Base-by-base conservation (phyloP, 2,888 invertebrate genomes). In the Campoplex nolae region DNA sequence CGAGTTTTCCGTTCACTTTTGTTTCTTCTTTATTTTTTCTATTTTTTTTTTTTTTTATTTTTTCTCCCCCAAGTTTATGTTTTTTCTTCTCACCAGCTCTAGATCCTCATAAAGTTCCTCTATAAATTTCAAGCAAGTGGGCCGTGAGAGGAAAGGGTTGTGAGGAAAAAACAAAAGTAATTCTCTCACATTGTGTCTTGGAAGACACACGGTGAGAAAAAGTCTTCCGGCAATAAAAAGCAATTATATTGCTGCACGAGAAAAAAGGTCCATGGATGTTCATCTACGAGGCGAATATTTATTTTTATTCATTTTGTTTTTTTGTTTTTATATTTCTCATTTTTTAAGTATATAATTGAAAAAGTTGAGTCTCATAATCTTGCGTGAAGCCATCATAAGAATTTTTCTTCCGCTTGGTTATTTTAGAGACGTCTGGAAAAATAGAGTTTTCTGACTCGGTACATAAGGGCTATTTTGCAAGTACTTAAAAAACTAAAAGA, bases 71-170 rank as follows among this genome's bases (percentile, higher is more conserved):
- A 58, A 62, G 32, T 6, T 32, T 51, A 51, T 45, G 45, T 58
- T 32, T 62, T 62, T 62, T 62, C 28, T 32, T 28, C 28, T 62
- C 58, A 56, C 35, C 7, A 42, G 18, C 70, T 71, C 45, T 71
- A n/a, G 18, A 71, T 81, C 35, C 62, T 38, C 62, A 28, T 67
- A 74, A 23, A 67, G 54, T 68, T 76, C 11, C 28, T n/a, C 54
- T 67, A 42, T 67, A 81, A 74, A 23, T 74, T 81, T 81, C 71
- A 73, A 73, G 16, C 73, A 80, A 73, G 73, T 65, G 78, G 70
- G 28, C 77, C 67, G 67, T 68, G 45, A 67, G 62, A 16, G 70
- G 13, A 2, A 8, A 8, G 23, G 70, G 11, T 70, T 13, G 70
- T 23, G 23, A 23, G 45, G 70, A 48, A 70, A n/a, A 45, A 48